Base-by-base conservation (phyloP, 1,140 invertebrate genomes). In the Caenorhabditis briggsae region DNA sequence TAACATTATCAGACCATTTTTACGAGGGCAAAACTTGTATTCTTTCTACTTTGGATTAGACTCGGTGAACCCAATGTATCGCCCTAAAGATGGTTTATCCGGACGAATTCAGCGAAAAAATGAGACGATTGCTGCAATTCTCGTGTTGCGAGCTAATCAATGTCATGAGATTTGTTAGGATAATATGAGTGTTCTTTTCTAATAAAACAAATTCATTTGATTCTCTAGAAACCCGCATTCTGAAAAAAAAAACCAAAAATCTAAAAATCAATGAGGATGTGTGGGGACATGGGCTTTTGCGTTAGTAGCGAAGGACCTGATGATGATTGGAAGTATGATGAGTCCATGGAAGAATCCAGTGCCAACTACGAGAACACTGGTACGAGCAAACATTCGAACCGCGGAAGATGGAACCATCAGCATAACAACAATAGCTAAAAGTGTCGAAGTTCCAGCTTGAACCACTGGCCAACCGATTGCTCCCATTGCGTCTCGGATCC, bases 401-500 rank as follows among this genome's bases (percentile, higher is more conserved):
- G 90, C 91, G 55, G 92, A 90, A 20, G 90, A 91, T 2, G 90
- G 90, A 11, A 92, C 91, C 46, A 92, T 56, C 11, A 92, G 86
- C 91, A 92, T 92, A 0, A 89, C 90, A 50, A 88, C 65, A 50
- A 89, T 86, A 8, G 86, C 89, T 61, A 55, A 46, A 84, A 65
- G 43, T 20, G 91, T 92, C 8, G 91, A 92, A n/a, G 89, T 33
- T 0, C 91, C 91, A 12, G 88, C 91, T 70, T 92, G 91, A 12
- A 92, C 88, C 23, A 92, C 91, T 2, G 91, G 91, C 92, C 92
- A 92, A 12, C 91, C 91, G 55, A 92, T 92, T 25, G 91, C 91
- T 14, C 92, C 92, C 70, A 92, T 65, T 16, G 91, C 89, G 18
- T 92, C 92, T 33, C 70, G 64, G 25, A 92, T 90, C 55, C 92